Conservation (phyloP, 2,797 vertebrate genomes). For the Margarornis squamiger region DNA sequence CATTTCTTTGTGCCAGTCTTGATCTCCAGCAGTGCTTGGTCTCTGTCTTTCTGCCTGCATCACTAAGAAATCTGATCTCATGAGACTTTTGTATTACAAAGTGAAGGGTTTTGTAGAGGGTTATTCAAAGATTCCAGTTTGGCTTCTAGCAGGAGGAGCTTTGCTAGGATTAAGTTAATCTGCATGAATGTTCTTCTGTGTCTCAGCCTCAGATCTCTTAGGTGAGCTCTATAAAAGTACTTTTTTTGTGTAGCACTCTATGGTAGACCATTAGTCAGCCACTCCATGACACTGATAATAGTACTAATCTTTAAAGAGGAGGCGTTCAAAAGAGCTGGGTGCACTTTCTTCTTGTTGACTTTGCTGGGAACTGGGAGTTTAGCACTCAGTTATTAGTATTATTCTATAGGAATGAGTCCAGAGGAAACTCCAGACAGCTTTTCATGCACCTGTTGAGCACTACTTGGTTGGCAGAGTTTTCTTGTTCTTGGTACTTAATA, state of each 20-base stretch:
- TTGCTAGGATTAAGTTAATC: conserved; percentile 2
- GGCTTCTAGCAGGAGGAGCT: not conserved
- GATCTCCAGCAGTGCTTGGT: not conserved
- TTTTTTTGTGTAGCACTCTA: not conserved
- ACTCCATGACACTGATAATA: not conserved
- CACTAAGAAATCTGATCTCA: not conserved
- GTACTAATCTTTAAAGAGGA: conserved; percentile 10
- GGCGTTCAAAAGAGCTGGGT: not conserved
- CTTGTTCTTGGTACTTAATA: conserved; percentile 4
- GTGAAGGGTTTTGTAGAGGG: not conserved
- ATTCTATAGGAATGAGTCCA: not conserved
- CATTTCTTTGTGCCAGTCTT: not conserved
- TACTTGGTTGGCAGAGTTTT: not conserved
- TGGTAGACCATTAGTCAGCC: not conserved
- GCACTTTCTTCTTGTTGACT: not conserved
- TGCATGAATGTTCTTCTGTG: not conserved
- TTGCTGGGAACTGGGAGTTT: not conserved
- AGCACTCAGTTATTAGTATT: not conserved
- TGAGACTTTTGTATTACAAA: not conserved
- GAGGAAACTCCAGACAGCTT: not conserved
- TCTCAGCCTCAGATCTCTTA: not conserved
- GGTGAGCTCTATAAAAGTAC: not conserved
- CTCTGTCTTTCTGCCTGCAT: not conserved
- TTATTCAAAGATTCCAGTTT: not conserved
- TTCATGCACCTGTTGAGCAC: not conserved